Base-by-base conservation (phyloP, 2,888 invertebrate species). In the Teinopalpus imperialis region DNA sequence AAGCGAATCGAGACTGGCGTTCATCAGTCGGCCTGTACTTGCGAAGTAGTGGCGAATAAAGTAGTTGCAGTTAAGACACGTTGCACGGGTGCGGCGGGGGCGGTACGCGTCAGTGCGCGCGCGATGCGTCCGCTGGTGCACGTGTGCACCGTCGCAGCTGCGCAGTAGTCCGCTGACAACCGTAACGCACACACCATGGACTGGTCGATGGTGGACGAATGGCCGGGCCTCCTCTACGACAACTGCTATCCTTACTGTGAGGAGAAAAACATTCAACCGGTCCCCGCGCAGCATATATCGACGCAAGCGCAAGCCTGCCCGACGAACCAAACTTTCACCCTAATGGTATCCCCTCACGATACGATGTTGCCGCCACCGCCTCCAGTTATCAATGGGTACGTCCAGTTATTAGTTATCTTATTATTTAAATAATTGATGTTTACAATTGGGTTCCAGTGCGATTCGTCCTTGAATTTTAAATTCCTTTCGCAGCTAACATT, bases 61-160 rank as follows among this genome's bases (percentile, higher is more conserved):
- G 76, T 73, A 77, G 74, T 76, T 72, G 81, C 72, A 78, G 72
- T 76, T 77, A 79, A 80, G 74, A 75, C 74, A 72, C 71, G 70
- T 73, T 70, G 73, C 69, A 69, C 64, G 66, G 73, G 64, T 53
- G 64, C 54, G 67, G 61, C 64, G 56, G 66, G 62, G 57, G 64
- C 64, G 62, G 63, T 56, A 64, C 59, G 24, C 56, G 63, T 62
- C 73, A 77, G 78, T 76, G 73, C 63, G 72, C 75, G 66, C 70
- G 70, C 75, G 76, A 67, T 74, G 68, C 68, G 75, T 63, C 56
- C 63, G 59, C 61, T 57, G 65, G 52, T 75, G 74, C 78, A 78
- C 80, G 74, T 65, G 70, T 75, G 56, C 65, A 60, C 42, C 57
- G 47, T 41, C 56, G 43, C 60, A 8, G 36, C 20, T 58, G 66